Conservation (phyloP, 2,888 invertebrate species). For the Brachypalpus laphriformis region DNA sequence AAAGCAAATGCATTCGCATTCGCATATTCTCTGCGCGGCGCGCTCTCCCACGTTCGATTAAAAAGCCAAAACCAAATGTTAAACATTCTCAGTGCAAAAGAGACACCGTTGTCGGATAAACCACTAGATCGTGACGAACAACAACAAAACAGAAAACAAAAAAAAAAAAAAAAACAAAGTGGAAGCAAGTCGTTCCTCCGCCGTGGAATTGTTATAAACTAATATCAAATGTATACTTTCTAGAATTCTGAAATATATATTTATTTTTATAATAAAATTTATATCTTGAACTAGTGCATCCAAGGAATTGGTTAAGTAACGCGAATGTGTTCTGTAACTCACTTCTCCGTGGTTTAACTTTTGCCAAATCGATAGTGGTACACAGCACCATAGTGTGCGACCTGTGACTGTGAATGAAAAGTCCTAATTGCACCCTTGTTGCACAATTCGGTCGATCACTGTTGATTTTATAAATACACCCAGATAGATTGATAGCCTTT, state of each 20-base stretch:
- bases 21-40: conserved; percentile 14
- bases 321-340: not conserved
- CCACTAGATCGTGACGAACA: conserved; percentile 13
- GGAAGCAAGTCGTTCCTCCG: conserved; percentile 54
- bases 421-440: conserved; percentile 50
- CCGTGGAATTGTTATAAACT: conserved; percentile 63
- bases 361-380: conserved; percentile 69
- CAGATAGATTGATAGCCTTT: not conserved
- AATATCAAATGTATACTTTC: not conserved
- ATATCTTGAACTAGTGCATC: too few species aligned
- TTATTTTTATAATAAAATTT: not conserved
- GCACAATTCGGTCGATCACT: conserved; percentile 48
- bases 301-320: conserved; percentile 35
- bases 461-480: conserved; percentile 52
- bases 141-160: conserved; percentile 7
- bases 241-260: not conserved
- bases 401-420: conserved; percentile 58
- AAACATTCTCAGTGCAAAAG: conserved; percentile 64
- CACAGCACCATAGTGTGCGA: conserved; percentile 16
- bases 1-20: conserved; percentile 17
- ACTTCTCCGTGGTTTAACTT: conserved; percentile 30
- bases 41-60: conserved; percentile 38
- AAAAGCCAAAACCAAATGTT: conserved; percentile 64
- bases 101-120: conserved; percentile 60
- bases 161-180: not conserved